Base-by-base conservation (phyloP, 2,888 invertebrate species). In the Seladonia tumulorum region DNA sequence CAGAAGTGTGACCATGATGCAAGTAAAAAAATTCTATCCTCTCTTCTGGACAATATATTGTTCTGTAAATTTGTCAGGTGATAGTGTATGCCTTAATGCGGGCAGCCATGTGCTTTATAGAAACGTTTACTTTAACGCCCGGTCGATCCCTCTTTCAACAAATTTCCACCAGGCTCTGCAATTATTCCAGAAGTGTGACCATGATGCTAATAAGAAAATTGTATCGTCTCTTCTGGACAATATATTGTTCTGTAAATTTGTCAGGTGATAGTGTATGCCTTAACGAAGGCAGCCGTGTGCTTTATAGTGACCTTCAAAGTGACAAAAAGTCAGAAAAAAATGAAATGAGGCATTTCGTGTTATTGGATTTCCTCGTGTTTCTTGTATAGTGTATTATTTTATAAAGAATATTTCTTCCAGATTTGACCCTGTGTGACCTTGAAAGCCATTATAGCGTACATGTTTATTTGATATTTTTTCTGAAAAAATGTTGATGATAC, bases 101-200 rank as follows among this genome's bases (percentile, higher is more conserved):
- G 63, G 7, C 16, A 25, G 25, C 7, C 16, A 1, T 60, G 60
- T 5, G 25, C 5, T 16, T 63, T 29, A 25, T 16, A 29, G 4
- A n/a, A n/a, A n/a, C n/a, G 63, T 63, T 63, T 63, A 63, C 63
- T 16, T 14, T 63, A 63, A 63, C 63, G 63, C 63, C 25, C 35
- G 29, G 63, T 14, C 25, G 16, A 29, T 5, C 29, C 25, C 8
- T 68, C 39, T 29, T 14, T 14, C 63, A 29, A 63, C 14, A 63
- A 63, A 63, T 29, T 29, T 63, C 16, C 29, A 14, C 63, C 60
- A 1, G 60, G 22, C 18, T n/a, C 53, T n/a, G 22, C 22, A 3
- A 10, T 22, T 60, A 60, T 60, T 25, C 25, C 25, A 4, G 12
- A n/a, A 25, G 60, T 14, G 60, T 16, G 60, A 60, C 2, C 25